A percentile compares a stretch with the other conserved stretches of the same genome.
Evolutionary conservation across 2,888 invertebrate genomes (phyloP).

Genomic region (Poecilus cupreus): DNA sequence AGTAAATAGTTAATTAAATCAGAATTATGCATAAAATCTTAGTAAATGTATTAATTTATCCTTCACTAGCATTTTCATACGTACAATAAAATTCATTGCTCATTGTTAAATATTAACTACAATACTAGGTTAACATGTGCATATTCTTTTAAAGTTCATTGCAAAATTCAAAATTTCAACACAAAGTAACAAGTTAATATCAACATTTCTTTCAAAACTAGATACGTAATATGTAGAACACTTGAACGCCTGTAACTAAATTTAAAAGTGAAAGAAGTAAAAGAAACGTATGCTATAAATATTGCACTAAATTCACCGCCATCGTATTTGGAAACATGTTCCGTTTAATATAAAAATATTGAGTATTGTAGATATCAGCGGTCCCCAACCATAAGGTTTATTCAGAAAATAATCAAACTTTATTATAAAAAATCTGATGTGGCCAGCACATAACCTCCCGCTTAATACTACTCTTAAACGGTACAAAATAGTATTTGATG

Average conservation of each 20-base stretch:
- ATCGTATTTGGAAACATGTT: not conserved
- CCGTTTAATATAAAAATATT: conserved; percentile 1
- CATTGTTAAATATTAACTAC: not conserved
- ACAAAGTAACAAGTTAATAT: not conserved
- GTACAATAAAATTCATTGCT: no score
- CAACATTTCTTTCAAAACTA: not conserved
- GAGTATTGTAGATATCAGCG: not conserved
- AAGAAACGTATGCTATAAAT: not conserved
- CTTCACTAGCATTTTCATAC: no score
- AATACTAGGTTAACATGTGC: not conserved
- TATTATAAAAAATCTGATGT: no score
- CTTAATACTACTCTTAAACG: no score
- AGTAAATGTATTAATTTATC: no score
- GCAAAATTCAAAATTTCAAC: not conserved
- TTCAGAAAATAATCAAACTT: no score
- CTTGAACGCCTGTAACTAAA: not conserved
- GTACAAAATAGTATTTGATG: no score
- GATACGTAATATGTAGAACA: not conserved
- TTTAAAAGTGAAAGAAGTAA: not conserved
- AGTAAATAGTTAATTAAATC: not conserved
- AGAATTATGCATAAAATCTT: no score
- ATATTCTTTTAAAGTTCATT: not conserved
- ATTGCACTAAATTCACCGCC: not conserved
- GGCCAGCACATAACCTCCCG: no score
- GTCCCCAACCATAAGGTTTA: not conserved